Conservation (phyloP, 2,888 invertebrate species). For the Nomada hirtipes region DNA sequence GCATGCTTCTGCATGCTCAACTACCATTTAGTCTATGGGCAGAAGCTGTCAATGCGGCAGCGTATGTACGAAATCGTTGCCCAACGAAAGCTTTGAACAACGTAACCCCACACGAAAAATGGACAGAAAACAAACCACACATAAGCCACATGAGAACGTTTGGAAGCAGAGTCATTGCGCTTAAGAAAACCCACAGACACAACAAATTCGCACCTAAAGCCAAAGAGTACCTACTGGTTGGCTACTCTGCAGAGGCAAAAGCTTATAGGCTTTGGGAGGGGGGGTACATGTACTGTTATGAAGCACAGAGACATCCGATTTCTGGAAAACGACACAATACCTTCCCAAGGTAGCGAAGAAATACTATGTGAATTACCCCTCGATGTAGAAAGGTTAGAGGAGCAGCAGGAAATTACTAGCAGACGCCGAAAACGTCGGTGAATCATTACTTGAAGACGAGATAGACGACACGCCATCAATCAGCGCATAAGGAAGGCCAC, state of each 20-base stretch:
- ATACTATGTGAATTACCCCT: no score
- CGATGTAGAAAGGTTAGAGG: no score
- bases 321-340: neutral
- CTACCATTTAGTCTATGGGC: slow-evolving; percentile 62
- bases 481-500: neutral
- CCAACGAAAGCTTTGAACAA: slow-evolving; percentile 35
- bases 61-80: slow-evolving; percentile 34
- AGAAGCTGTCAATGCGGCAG: slow-evolving; percentile 61
- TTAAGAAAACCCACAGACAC: slow-evolving; percentile 31
- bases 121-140: slow-evolving; percentile 58
- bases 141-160: slow-evolving; percentile 56
- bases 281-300: neutral
- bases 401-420: neutral
- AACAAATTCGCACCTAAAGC: slow-evolving; percentile 63
- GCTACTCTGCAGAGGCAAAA: slow-evolving; percentile 61
- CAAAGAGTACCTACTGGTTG: slow-evolving; percentile 51
- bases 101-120: slow-evolving; percentile 45
- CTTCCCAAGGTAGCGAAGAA: no score
- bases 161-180: slow-evolving; percentile 48
- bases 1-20: slow-evolving; percentile 66
- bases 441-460: slow-evolving; percentile 35
- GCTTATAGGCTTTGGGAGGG: slow-evolving; percentile 50
- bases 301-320: neutral
- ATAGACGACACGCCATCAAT: neutral
- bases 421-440: no score